These are phyloP conservation scores for Doris montereyensis DNA, from an alignment of 2,888 invertebrate species.

Conservation along the genomic window DNA sequence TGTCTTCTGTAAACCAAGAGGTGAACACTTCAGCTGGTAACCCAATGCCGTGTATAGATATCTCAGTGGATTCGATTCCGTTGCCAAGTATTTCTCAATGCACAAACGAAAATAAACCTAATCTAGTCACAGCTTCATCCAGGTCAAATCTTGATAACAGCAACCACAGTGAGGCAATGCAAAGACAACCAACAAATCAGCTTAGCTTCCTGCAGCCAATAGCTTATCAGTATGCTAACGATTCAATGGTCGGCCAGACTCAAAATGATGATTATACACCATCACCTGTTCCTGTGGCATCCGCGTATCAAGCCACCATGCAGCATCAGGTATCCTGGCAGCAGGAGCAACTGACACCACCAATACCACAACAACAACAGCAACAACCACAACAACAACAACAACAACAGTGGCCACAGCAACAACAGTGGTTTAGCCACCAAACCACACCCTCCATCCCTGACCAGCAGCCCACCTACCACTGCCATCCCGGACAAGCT, in stretches of 20 bases:
- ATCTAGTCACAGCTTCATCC: too few species aligned
- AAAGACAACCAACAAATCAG: neutral
- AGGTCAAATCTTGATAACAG: slow-evolving; percentile 11
- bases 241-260: neutral
- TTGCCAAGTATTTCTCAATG: too few species aligned
- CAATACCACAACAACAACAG: neutral
- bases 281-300: too few species aligned
- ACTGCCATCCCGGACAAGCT: neutral
- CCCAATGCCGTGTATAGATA: too few species aligned
- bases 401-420: neutral
- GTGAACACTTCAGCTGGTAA: too few species aligned
- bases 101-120: too few species aligned
- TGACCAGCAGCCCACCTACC: neutral
- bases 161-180: neutral
- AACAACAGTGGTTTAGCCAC: neutral
- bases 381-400: slow-evolving; percentile 1
- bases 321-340: neutral
- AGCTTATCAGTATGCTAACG: neutral
- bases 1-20: too few species aligned
- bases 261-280: too few species aligned
- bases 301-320: too few species aligned
- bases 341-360: neutral
- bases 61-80: too few species aligned
- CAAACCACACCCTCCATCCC: neutral
- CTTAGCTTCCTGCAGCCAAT: neutral